Conservation (phyloP, 53 echinoderm and acorn worm species). For the Holothuria scabra region DNA sequence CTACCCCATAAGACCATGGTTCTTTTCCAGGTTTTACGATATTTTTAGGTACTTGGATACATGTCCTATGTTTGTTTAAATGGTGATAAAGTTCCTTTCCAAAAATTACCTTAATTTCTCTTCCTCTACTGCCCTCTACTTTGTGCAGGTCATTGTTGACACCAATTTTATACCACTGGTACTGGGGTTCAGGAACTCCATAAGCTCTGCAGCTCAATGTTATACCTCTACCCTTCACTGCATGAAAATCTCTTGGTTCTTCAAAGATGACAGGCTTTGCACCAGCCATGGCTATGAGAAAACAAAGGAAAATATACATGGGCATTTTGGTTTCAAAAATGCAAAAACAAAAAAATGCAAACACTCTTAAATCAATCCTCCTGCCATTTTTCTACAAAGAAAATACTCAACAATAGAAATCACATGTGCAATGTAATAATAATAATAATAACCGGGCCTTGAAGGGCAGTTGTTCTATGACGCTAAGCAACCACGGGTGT, state of each 20-base stretch:
- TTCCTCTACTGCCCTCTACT: too few relatives aligned
- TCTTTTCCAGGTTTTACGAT: background rate
- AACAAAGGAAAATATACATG: background rate
- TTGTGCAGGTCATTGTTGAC: conserved; percentile 9
- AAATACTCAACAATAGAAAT: too few relatives aligned
- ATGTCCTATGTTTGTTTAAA: conserved; percentile 34
- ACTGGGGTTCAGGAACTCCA: conserved; percentile 74
- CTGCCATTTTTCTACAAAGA: too few relatives aligned
- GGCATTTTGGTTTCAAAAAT: background rate
- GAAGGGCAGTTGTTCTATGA: too few relatives aligned
- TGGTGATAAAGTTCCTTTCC: background rate
- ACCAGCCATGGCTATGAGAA: background rate
- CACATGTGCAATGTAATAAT: too few relatives aligned
- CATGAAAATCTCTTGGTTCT: conserved; percentile 17
- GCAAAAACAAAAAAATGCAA: too few relatives aligned
- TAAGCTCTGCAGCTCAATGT: conserved; percentile 66
- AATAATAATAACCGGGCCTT: too few relatives aligned
- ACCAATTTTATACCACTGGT: conserved; percentile 77
- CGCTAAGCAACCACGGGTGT: too few relatives aligned
- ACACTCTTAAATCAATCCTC: background rate
- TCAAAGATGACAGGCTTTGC: conserved; percentile 8
- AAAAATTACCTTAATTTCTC: background rate
- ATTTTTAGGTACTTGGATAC: conserved; percentile 43
- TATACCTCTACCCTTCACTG: conserved; percentile 62
- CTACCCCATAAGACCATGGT: too few relatives aligned